Conservation (phyloP, 1,140 invertebrate species). For the Polyergus mexicanus region DNA sequence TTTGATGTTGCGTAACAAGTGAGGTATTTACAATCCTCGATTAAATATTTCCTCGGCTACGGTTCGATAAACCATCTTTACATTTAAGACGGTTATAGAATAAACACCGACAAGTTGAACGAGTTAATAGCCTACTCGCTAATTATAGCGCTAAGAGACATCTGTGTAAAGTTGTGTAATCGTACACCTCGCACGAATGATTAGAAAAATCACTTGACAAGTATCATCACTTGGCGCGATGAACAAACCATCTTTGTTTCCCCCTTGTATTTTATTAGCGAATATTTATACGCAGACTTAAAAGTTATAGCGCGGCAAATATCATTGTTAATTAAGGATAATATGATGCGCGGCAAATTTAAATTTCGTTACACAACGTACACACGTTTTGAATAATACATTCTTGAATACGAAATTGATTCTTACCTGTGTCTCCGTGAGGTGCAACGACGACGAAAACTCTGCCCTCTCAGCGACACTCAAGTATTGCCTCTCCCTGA, state of each 20-base stretch:
- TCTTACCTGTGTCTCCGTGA: slow-evolving; percentile 97
- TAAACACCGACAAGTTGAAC: neutral
- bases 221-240: neutral
- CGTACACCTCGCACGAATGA: neutral
- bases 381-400: neutral
- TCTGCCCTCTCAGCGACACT: slow-evolving; percentile 98
- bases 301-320: neutral
- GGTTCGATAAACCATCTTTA: neutral
- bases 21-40: neutral
- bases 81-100: neutral
- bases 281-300: neutral
- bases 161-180: neutral
- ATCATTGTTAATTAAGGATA: neutral
- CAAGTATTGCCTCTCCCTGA: slow-evolving; percentile 98
- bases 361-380: neutral
- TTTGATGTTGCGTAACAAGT: slow-evolving; percentile 31
- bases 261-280: neutral
- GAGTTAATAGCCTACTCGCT: neutral
- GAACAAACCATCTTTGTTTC: neutral
- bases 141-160: neutral
- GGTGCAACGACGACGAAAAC: slow-evolving; percentile 96
- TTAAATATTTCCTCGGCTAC: neutral
- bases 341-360: neutral
- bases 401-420: neutral
- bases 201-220: neutral